Base-by-base conservation (phyloP, 2,888 invertebrate genomes). In the Panzeria rudis region DNA sequence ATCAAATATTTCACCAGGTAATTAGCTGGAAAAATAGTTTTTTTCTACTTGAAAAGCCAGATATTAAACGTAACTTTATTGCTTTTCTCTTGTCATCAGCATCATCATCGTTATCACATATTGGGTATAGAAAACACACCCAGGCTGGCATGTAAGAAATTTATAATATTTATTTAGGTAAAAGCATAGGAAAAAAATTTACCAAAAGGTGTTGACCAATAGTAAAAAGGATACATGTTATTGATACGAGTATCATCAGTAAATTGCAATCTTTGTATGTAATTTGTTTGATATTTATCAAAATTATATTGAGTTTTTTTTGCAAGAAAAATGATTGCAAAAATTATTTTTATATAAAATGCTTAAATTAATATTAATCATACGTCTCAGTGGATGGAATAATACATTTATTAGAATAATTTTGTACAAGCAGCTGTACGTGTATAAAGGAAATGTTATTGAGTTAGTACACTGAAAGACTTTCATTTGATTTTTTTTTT, bases 21-120 rank as follows among this genome's bases (percentile, higher is more conserved):
- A 87, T 87, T 86, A 86, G 68, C 47, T 86, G 86, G 84, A 86
- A 87, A 86, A 87, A 87, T 83, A 76, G 84, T 75, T 29, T 20
- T 29, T 29, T 29, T 5, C 29, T 4, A 15, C 5, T 41, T 50
- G 38, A 84, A 75, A 83, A 56, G 50, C 20, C 52, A 62, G 78
- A 73, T 75, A 78, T 78, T 78, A 50, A 78, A 50, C 52, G 52
- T 17, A 66, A 71, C 66, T 71, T 77, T 41, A 66, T 82, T 66
- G 79, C 54, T 64, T 72, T 72, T 8, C 41, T n/a, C 69, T 72
- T 47, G 20, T 47, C 56, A 66, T 50, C 47, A 44, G 29, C 29
- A 17, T 64, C 64, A n/a, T 62, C 8, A 8, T 62, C 44, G 11
- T 47, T 56, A 66, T 47, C 47, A 29, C n/a, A n/a, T n/a, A n/a